Base-by-base conservation (phyloP, 2,797 vertebrate genomes). In the Chrysolophus pictus region DNA sequence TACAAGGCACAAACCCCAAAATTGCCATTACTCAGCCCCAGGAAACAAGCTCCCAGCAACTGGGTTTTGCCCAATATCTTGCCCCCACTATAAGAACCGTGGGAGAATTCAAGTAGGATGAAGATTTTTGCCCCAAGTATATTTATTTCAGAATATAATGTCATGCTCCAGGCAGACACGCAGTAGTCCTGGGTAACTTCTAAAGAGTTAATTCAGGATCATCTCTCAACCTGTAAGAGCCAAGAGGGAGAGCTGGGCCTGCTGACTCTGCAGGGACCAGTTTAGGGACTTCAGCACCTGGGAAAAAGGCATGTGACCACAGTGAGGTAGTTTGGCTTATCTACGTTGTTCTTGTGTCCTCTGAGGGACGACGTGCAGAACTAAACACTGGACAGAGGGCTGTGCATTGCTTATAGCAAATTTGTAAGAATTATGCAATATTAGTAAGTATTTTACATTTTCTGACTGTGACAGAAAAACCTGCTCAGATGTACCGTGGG, bases 161-260 rank as follows among this genome's bases (percentile, higher is more conserved):
- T 74, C 93, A 63, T 72, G 83, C 59, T 94, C 37, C 88, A 73
- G 53, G 24, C 80, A 47, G 47, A 51, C 74, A 93, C 5, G 53
- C 67, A 84, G 14, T 84, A 86, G 86, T 74, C 64, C 51, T 7
- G 18, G 46, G 10, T 67, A 78, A 56, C 69, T 93, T 88, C 64
- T 74, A 77, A 94, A 91, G 59, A 88, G 35, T 9, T 75, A 77
- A 77, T 67, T 95, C 65, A 85, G 51, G 47, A 87, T 94, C 78
- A 80, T 9, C 7, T 63, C 88, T 82, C 77, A 79, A 90, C 47
- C 17, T 2, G 2, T 35, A 60, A 73, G 49, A 90, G 29, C 58
- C 6, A 0, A 74, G 58, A 51, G 21, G 55, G 37, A 90, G 33
- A 93, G 35, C 10, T 63, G 74, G 60, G 72, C 55, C 63, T 88